phyloP scores from a whole-genome alignment of 92 coral and sea anemone genomes.

The Scolanthus callimorphus region DNA sequence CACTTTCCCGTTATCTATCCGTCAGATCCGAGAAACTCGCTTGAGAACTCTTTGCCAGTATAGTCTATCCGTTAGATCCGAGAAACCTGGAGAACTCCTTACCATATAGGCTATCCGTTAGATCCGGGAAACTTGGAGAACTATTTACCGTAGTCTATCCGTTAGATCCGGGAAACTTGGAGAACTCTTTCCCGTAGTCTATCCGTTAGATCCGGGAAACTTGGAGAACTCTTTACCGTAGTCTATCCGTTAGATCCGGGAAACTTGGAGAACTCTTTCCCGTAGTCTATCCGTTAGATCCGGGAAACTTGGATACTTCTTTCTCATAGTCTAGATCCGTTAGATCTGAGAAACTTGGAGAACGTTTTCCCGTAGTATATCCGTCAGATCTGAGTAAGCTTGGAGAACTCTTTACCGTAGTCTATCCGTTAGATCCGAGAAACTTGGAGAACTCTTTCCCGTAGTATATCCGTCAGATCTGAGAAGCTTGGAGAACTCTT shows the following conservation, averaged over 20 bases:
- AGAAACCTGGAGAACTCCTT: constrained; percentile 34
- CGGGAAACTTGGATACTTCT: constrained; percentile 31
- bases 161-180: constrained; percentile 25
- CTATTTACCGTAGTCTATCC: too few species aligned
- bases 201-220: constrained; percentile 43
- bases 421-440: too few species aligned
- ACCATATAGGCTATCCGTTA: too few species aligned
- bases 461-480: too few species aligned
- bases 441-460: too few species aligned
- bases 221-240: constrained; percentile 26
- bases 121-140: too few species aligned
- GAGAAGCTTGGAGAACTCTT: too few species aligned
- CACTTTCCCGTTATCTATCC: constrained; percentile 13
- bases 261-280: constrained; percentile 18
- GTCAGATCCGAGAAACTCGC: constrained; percentile 17
- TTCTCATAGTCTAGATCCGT: background rate
- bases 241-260: constrained; percentile 10
- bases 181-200: constrained; percentile 34
- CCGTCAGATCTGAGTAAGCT: too few species aligned
- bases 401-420: too few species aligned
- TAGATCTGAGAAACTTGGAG: constrained; percentile 27
- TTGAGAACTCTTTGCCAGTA: constrained; percentile 10
- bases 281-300: constrained; percentile 1
- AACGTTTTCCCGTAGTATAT: too few species aligned
- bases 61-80: constrained; percentile 2